phyloP scores from a whole-genome alignment of 2,113 vertebrate species.

The Megaceryle maxima region DNA sequence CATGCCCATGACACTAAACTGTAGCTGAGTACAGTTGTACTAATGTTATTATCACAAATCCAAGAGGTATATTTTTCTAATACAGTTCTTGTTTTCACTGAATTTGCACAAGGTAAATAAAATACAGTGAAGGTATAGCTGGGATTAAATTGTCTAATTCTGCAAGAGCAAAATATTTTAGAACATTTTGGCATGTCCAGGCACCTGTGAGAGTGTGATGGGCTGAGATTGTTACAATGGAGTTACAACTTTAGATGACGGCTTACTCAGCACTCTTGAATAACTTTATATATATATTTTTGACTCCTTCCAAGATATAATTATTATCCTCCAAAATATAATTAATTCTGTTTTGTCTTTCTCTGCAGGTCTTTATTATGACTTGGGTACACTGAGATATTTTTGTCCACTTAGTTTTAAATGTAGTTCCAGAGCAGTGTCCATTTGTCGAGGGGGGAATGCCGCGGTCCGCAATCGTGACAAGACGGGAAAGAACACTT shows the following conservation, averaged over 20 bases:
- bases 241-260: background rate
- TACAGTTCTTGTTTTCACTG: background rate
- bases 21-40: background rate
- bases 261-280: background rate
- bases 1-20: background rate
- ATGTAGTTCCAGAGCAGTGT: background rate
- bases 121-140: background rate
- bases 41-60: background rate
- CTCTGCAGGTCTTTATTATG: background rate
- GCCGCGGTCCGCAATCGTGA: too few species aligned
- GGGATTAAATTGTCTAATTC: background rate
- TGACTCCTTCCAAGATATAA: background rate
- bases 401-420: background rate
- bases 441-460: accelerated
- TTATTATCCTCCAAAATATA: too few species aligned
- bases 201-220: background rate
- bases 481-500: too few species aligned
- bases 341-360: background rate
- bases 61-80: background rate
- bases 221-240: background rate
- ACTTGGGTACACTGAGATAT: background rate
- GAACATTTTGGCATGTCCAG: background rate
- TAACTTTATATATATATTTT: background rate
- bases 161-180: background rate
- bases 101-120: background rate